Percentiles rank a stretch among this genome's conserved stretches.
Evolutionary conservation across 2,797 vertebrate genomes (phyloP).

Genomic region (Dromococcyx pavoninus): DNA sequence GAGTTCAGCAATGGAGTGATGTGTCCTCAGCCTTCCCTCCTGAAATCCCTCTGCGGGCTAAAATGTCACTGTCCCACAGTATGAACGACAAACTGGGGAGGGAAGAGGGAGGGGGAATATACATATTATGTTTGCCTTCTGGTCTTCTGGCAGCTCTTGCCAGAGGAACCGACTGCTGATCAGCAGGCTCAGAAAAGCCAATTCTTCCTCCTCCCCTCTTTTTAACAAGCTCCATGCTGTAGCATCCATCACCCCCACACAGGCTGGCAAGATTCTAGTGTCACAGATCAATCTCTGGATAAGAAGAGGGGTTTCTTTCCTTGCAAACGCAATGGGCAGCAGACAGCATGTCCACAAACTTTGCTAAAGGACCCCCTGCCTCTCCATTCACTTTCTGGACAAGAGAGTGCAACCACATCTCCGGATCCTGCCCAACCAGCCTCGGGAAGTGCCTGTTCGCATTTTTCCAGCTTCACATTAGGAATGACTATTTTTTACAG

Average conservation of each 20-base stretch:
- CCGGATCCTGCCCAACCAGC: not conserved
- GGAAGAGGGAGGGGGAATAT: not conserved
- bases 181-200: not conserved
- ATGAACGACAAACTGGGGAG: not conserved
- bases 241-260: not conserved
- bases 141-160: not conserved
- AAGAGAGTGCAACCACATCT: not conserved
- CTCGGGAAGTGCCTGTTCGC: not conserved
- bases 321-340: not conserved
- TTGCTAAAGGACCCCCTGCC: not conserved
- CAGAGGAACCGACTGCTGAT: not conserved
- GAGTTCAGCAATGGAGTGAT: not conserved
- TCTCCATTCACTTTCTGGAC: not conserved
- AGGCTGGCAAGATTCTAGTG: not conserved
- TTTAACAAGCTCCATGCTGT: not conserved
- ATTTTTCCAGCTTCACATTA: fast-evolving
- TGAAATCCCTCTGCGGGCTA: not conserved
- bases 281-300: not conserved
- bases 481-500: fast-evolving
- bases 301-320: not conserved
- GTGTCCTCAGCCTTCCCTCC: not conserved
- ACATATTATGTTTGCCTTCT: not conserved
- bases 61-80: not conserved
- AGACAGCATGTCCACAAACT: not conserved
- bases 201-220: not conserved